These are phyloP conservation scores for Gymnocephalus cernua DNA, from an alignment of 2,113 vertebrate genomes.

Conservation along the genomic window DNA sequence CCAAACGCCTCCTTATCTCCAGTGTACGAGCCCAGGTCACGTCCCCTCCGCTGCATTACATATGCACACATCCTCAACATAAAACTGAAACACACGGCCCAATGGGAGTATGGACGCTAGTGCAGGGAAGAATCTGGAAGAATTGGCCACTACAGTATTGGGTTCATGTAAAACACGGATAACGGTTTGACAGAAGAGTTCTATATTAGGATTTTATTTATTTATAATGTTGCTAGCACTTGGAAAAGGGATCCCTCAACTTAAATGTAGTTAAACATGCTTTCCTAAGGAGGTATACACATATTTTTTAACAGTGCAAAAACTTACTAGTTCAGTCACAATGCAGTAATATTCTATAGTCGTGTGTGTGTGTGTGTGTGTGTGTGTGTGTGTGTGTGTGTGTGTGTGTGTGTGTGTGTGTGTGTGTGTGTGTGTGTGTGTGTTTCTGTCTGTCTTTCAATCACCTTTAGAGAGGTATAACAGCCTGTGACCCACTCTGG, in stretches of 20 bases:
- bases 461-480: conserved; percentile 20
- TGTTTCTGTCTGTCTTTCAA: conserved; percentile 33
- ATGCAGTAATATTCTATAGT: neutral
- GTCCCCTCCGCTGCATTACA: conserved; percentile 65
- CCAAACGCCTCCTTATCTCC: conserved; percentile 11
- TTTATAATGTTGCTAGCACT: neutral
- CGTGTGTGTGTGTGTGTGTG: too few species aligned
- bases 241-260: too few species aligned
- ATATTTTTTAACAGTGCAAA: too few species aligned
- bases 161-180: neutral
- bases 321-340: neutral
- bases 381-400: too few species aligned
- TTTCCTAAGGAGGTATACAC: too few species aligned
- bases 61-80: conserved; percentile 55
- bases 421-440: too few species aligned
- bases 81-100: conserved; percentile 46
- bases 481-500: conserved; percentile 49
- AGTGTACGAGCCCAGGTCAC: conserved; percentile 39
- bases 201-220: neutral
- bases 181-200: neutral
- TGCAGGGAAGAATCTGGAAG: conserved; percentile 36
- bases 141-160: neutral
- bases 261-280: neutral
- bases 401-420: too few species aligned
- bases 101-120: conserved; percentile 57